Conservation (phyloP, 2,113 vertebrate species). For the Leptosomus discolor region DNA sequence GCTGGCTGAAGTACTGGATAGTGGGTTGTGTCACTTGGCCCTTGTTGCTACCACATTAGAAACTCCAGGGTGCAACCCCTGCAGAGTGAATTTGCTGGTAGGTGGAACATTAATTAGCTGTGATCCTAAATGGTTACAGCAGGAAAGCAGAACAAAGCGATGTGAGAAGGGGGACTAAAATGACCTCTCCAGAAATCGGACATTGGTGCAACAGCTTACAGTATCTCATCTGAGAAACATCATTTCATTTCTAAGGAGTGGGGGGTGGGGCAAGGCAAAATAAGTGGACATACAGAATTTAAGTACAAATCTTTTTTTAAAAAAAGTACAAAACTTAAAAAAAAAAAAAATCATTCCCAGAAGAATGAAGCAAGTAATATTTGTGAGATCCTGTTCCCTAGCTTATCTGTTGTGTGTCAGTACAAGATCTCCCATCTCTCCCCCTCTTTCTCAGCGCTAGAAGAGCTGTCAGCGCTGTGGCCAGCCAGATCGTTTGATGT, state of each 20-base stretch:
- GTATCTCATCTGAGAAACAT: background rate
- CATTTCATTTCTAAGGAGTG: background rate
- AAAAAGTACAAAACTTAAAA: background rate
- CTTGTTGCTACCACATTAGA: background rate
- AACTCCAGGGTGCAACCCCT: background rate
- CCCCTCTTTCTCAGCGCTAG: background rate
- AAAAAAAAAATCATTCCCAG: too few species aligned
- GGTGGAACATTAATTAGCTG: background rate
- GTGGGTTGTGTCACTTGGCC: background rate
- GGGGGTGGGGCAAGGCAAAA: background rate
- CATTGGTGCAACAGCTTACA: background rate
- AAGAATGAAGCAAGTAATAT: background rate
- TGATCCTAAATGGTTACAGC: background rate
- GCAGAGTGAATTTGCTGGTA: background rate
- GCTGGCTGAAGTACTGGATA: fast-evolving
- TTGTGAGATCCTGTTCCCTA: background rate
- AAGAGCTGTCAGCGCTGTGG: background rate
- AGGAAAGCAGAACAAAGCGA: background rate
- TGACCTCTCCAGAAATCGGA: background rate
- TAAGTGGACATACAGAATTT: background rate
- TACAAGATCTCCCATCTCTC: background rate
- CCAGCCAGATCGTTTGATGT: background rate
- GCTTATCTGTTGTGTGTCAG: background rate
- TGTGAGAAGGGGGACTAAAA: background rate
- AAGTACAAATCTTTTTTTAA: background rate